Evolutionary conservation across 2,888 invertebrate species (phyloP), one percentile per base, ranked within the genome.

Genomic region (Amphipoea oculea): DNA sequence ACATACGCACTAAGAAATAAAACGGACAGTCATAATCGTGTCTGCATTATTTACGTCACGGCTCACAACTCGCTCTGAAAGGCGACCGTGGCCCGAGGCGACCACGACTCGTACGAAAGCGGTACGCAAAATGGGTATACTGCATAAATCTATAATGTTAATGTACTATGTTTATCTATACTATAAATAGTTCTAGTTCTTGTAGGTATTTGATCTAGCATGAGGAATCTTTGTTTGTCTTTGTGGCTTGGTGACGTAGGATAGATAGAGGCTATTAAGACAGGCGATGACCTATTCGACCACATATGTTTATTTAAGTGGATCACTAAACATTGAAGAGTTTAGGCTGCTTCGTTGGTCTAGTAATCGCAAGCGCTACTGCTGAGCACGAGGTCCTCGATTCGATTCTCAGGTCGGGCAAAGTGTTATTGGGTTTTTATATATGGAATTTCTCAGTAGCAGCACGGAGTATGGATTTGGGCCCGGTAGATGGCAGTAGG

Each of bases 51-150:
- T 89, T 90, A 84, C 90, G 85, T 92, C 91, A 87, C 91, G 90
- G 91, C 86, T 87, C 62, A 68, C 62, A 72, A 82, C 90, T 70
- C 68, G 68, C 87, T 85, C 92, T 91, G 92, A 93, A 94, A 93
- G 93, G 92, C 93, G 94, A 90, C 90, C 89, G 89, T 89, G 88
- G 90, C 95, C 93, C 80, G 89, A 71, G 95, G 95, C 95, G 90
- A 91, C 92, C 95, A 95, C 95, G 95, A 95, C 93, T 79, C 23
- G 75, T 79, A 71, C 79, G 87, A 84, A 84, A 86, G 91, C 83
- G 90, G 89, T 91, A 92, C 89, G 90, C 90, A 83, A 88, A 91
- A 91, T 92, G 89, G 90, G 88, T 85, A 75, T 81, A 84, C 84
- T 75, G 81, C 87, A 80, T 80, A 78, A 69, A 86, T 80, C 87